phyloP scores from a whole-genome alignment of 2,797 vertebrate genomes.

The Phylloscopus collybita region DNA sequence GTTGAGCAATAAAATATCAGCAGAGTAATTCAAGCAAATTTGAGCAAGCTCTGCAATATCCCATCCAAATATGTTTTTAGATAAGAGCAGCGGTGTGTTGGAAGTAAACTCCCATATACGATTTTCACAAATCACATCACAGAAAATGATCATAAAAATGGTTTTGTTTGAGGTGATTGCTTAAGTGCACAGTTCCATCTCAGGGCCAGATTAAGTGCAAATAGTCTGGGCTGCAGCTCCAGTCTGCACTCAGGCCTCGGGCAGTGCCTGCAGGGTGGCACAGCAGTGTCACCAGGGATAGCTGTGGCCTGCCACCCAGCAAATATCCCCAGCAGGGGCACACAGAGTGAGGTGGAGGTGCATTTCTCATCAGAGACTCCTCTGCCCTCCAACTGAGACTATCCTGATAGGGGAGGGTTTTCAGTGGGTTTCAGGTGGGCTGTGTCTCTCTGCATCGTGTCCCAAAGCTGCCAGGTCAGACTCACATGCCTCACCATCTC shows the following conservation, averaged over 20 bases:
- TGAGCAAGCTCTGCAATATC: conserved; percentile 66
- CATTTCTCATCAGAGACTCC: not conserved
- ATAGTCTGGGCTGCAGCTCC: not conserved
- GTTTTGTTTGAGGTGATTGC: conserved; percentile 49
- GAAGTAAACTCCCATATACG: conserved; percentile 52
- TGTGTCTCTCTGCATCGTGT: not conserved
- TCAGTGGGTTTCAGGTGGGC: not conserved
- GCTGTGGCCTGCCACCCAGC: not conserved
- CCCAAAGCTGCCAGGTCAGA: not conserved
- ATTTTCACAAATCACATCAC: conserved; percentile 61
- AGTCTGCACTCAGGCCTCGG: not conserved
- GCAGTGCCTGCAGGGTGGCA: not conserved
- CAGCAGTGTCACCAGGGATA: not conserved
- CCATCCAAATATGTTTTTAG: conserved; percentile 69
- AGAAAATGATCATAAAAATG: conserved; percentile 61
- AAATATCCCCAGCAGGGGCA: not conserved
- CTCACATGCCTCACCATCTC: not conserved
- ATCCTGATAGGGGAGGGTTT: not conserved
- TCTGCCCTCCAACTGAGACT: not conserved
- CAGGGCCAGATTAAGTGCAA: conserved; percentile 28
- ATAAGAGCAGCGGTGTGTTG: conserved; percentile 44
- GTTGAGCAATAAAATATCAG: conserved; percentile 49
- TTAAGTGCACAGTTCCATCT: conserved; percentile 24
- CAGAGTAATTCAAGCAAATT: conserved; percentile 64
- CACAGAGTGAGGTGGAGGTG: not conserved